Evolutionary conservation across 2,797 vertebrate genomes (phyloP).

Genomic region (Liparis tanakae): DNA sequence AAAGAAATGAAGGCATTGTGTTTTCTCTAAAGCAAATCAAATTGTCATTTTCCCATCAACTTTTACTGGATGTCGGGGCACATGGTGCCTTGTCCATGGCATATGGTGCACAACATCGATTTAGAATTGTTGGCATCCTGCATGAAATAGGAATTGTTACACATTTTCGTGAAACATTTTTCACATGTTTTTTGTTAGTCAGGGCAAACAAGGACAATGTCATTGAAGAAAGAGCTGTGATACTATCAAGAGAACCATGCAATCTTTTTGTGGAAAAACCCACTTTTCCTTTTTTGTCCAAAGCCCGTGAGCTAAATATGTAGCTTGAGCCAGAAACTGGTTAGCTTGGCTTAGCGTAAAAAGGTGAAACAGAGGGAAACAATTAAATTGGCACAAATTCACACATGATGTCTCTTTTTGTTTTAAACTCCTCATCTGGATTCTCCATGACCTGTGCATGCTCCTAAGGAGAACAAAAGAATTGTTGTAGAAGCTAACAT

Average conservation of each 20-base stretch:
- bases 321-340: no score
- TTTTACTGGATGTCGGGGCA: conserved; percentile 11
- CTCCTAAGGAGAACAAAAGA: conserved; percentile 9
- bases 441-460: background rate
- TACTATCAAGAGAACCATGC: background rate
- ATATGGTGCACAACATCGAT: conserved; percentile 3
- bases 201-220: background rate
- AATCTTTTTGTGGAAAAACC: background rate
- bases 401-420: background rate
- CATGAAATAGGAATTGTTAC: background rate
- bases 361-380: background rate
- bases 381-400: no score
- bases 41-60: conserved; percentile 30
- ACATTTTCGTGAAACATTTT: background rate
- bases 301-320: background rate
- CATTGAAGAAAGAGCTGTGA: background rate
- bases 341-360: background rate
- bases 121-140: background rate
- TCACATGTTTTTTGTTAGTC: background rate
- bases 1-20: conserved; percentile 17
- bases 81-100: background rate
- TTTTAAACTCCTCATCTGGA: background rate
- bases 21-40: conserved; percentile 39
- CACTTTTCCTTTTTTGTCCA: background rate
- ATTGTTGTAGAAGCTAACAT: background rate